Percentiles rank a stretch among this genome's conserved stretches.
phyloP scores from a whole-genome alignment of 2,797 vertebrate genomes.

The Sternarchorhynchus goeldii region DNA sequence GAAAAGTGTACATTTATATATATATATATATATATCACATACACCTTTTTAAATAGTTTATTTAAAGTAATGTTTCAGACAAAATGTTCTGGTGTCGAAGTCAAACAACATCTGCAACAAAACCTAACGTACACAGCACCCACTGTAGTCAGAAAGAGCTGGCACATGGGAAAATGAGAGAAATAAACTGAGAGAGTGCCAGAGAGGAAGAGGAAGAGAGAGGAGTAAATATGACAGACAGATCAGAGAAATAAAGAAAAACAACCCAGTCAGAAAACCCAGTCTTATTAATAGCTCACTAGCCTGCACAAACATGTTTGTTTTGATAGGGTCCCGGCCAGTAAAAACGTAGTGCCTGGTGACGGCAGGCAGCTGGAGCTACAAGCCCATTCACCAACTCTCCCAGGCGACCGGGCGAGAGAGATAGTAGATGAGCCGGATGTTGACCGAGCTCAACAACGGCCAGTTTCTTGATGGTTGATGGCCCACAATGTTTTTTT shows the following conservation, averaged over 20 bases:
- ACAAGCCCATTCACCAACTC: slow-evolving; percentile 64
- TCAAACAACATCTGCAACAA: slow-evolving; percentile 62
- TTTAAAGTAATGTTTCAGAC: background rate
- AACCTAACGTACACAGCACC: slow-evolving; percentile 62
- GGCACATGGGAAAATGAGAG: slow-evolving; percentile 12
- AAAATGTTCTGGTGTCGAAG: slow-evolving; percentile 32
- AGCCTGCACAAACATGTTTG: slow-evolving; percentile 61
- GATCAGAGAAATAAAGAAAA: slow-evolving; percentile 35
- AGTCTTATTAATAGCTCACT: slow-evolving; percentile 67
- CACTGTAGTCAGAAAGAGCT: slow-evolving; percentile 9
- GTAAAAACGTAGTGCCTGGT: slow-evolving; percentile 53
- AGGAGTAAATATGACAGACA: slow-evolving; percentile 12
- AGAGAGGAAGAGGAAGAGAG: slow-evolving; percentile 24
- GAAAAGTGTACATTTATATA: too few relatives aligned
- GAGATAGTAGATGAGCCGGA: slow-evolving; percentile 70
- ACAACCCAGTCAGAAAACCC: slow-evolving; percentile 60
- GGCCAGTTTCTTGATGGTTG: slow-evolving; percentile 71
- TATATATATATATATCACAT: background rate
- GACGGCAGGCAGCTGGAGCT: slow-evolving; percentile 36
- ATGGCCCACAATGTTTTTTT: slow-evolving; percentile 63
- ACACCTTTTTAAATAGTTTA: background rate
- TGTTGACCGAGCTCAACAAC: slow-evolving; percentile 73
- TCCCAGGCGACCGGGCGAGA: slow-evolving; percentile 67
- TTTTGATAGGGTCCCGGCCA: slow-evolving; percentile 48
- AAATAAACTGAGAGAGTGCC: slow-evolving; percentile 2